Evolutionary conservation across 1,140 invertebrate species (phyloP), one percentile per base, ranked within the genome.

Genomic region (Belonocnema kinseyi): DNA sequence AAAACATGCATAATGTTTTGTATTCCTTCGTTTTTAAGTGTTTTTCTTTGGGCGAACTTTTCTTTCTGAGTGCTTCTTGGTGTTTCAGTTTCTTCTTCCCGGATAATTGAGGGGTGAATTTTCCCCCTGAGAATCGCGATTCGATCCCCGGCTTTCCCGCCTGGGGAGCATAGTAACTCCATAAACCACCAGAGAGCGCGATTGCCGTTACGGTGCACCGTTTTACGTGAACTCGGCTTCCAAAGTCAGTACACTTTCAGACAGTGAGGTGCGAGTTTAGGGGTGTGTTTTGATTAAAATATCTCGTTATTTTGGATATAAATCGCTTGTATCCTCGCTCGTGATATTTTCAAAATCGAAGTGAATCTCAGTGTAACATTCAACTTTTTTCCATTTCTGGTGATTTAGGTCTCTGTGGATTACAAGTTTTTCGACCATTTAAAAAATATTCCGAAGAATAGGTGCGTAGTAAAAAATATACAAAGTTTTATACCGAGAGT

Each of bases 181-280:
- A 66, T 66, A 66, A 66, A 66, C 61, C 61, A 40, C 26, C 61
- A 66, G 61, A 66, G 61, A 66, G 61, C 61, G 61, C 61, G 61
- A 66, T 66, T 40, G 54, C 17, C 10, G 54, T 56, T 26, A 66
- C 61, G 61, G 21, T 61, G 58, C 58, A 66, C 26, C 61, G 61
- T 66, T 66, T 66, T 26, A 33, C 40, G 26, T 40, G 26, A 66
- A 66, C 26, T 33, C 13, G 14, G 26, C 21, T 61, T 21, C 17
- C 17, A 19, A 66, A 66, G 13, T 66, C 61, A 66, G 61, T 66
- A 66, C 26, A 66, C 61, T 66, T 66, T 66, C 61, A 66, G 61
- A 40, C 61, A 33, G 26, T 14, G 21, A 40, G 61, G 14, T 33
- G 61, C 26, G 61, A 40, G 61, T 66, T 66, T 16, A 16, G 61